Evolutionary conservation across 1,140 invertebrate genomes (phyloP), one percentile per base, ranked within the genome.

Genomic region (Steinernema khuongi): DNA sequence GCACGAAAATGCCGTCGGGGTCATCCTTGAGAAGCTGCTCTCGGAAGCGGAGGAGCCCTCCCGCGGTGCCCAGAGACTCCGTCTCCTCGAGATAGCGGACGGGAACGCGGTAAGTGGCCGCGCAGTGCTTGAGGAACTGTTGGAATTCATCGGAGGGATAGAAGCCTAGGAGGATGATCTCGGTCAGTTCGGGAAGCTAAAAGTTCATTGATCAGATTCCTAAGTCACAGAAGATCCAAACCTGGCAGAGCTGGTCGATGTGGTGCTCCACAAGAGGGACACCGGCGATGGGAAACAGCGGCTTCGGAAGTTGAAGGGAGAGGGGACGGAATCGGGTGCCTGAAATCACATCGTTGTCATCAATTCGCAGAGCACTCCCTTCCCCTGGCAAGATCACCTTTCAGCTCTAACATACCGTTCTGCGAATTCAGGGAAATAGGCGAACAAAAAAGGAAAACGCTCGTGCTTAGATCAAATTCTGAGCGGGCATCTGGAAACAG

Each of bases 11-110:
- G 7, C 90, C 91, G 66, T 92, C 89, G 0, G 94, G 93, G 85
- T 91, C 91, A 31, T 94, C 94, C 29, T 90, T 90, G 44, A 93
- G 88, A 79, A 79, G 36, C 31, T 80, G 76, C 88, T 97, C 95
- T 33, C 95, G 89, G 85, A 99, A 99, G 87, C 97, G 95, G 86
- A 95, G 97, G 80, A 99, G 90, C 26, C 95, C 94, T 50, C 96
- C 97, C 0, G 93, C 96, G 4, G 96, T 99, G 18, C 96, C 96
- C 0, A 98, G 86, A 0, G 93, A 90, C 33, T 91, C 92, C 81
- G 94, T 96, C 86, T 99, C 97, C 88, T 98, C 94, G 1, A 98
- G 87, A 87, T 98, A 98, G 80, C 90, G 90, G 36, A 85, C 77
- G 19, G 73, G 72, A 67, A 84, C 71, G 50, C 71, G 70, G 67